A percentile compares a stretch with the other conserved stretches of the same genome.
Evolutionary conservation across 2,797 vertebrate species (phyloP).

Genomic region (Scarus forsteni): DNA sequence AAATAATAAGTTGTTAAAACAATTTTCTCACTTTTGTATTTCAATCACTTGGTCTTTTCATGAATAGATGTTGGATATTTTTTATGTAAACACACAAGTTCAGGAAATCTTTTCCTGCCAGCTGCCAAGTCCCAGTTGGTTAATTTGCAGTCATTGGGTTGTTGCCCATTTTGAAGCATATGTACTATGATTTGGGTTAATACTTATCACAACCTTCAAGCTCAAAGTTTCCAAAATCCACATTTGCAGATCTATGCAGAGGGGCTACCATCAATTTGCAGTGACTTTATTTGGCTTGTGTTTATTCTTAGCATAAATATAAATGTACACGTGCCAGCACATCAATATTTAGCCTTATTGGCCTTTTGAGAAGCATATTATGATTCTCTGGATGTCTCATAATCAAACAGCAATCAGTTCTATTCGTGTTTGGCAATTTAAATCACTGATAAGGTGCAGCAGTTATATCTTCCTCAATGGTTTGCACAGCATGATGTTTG

Average conservation of each 20-base stretch:
- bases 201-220: not conserved
- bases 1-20: no score
- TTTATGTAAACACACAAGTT: no score
- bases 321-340: not conserved
- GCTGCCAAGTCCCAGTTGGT: no score
- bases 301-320: not conserved
- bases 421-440: conserved; percentile 32
- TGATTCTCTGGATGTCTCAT: conserved; percentile 1
- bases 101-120: no score
- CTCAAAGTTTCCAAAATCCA: not conserved
- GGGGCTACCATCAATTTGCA: not conserved
- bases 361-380: conserved; percentile 14
- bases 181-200: no score
- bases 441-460: conserved; percentile 28
- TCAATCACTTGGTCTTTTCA: no score
- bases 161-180: no score
- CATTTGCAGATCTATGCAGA: not conserved
- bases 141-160: no score
- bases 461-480: conserved; percentile 1
- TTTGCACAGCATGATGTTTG: conserved; percentile 23
- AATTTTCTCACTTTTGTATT: no score
- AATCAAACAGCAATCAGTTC: conserved; percentile 28
- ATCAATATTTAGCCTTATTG: not conserved
- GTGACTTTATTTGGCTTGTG: not conserved
- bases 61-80: no score